Percentiles rank a stretch among this genome's conserved stretches.
phyloP scores from a whole-genome alignment of 2,797 vertebrate genomes.

The Rhodeus uyekii region DNA sequence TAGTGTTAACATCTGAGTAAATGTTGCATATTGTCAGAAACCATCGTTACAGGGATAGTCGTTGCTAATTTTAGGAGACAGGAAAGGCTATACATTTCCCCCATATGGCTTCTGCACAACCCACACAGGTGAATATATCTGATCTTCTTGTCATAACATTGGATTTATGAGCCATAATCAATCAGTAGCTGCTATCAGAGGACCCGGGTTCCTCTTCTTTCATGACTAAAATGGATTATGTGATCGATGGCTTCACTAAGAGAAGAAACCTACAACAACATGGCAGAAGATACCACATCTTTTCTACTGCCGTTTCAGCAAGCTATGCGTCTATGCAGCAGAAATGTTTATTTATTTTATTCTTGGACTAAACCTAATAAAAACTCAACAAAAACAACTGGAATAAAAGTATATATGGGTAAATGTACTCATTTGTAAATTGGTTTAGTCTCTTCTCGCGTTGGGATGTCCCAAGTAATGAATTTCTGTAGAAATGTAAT shows the following conservation, averaged over 20 bases:
- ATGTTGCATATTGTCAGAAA: neutral
- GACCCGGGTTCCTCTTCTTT: constrained; percentile 42
- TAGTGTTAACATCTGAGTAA: neutral
- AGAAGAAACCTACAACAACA: constrained; percentile 37
- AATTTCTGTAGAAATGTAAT: constrained; percentile 39
- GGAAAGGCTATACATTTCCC: constrained; percentile 11
- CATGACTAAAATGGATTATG: constrained; percentile 47
- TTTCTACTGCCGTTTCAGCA: neutral
- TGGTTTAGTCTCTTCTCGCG: neutral
- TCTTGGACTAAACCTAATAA: neutral
- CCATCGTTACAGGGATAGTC: neutral
- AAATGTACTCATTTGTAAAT: neutral
- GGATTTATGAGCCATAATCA: constrained; percentile 70
- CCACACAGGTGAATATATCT: constrained; percentile 70
- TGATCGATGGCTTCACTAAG: constrained; percentile 69
- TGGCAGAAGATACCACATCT: constrained; percentile 9
- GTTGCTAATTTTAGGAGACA: constrained; percentile 15
- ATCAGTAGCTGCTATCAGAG: constrained; percentile 63
- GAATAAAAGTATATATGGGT: neutral
- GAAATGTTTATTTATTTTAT: neutral
- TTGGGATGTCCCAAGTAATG: neutral
- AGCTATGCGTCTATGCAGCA: neutral
- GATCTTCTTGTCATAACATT: constrained; percentile 66
- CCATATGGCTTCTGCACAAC: constrained; percentile 56
- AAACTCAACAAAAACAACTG: neutral